phyloP scores from a whole-genome alignment of 37 sponge, comb jelly and placozoan genomes.

The Theonella swinhoei region DNA sequence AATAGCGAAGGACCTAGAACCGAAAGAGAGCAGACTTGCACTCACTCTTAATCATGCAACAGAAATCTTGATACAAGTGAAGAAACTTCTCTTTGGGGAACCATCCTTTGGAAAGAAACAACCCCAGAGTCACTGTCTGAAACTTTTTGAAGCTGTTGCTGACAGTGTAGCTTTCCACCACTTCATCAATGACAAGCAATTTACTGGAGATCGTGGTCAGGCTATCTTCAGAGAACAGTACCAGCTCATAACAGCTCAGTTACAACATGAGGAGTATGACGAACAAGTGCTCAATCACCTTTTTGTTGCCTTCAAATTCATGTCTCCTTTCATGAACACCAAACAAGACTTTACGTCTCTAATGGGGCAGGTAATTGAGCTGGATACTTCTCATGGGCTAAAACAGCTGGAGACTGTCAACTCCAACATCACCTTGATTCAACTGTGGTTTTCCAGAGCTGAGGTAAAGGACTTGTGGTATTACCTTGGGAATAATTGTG shows the following conservation, averaged over 20 bases:
- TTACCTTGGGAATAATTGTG: too few species aligned
- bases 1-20: conserved; percentile 4
- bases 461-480: conserved; percentile 53
- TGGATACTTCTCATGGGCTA: conserved; percentile 42
- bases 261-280: conserved; percentile 86
- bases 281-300: conserved; percentile 87
- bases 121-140: conserved; percentile 1
- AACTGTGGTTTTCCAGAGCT: conserved; percentile 77
- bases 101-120: not conserved
- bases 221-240: conserved; percentile 69
- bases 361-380: conserved; percentile 49
- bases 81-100: conserved; percentile 19
- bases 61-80: conserved; percentile 24
- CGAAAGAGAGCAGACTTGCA: conserved; percentile 13
- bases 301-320: conserved; percentile 68
- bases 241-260: conserved; percentile 74
- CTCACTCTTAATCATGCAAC: conserved; percentile 38
- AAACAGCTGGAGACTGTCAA: conserved; percentile 80
- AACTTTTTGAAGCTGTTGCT: conserved; percentile 43
- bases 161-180: conserved; percentile 62
- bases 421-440: conserved; percentile 71
- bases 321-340: conserved; percentile 72
- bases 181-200: conserved; percentile 61
- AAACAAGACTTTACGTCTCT: conserved; percentile 46
- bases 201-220: conserved; percentile 48